Conservation (phyloP, 2,797 vertebrate genomes). For the Mormyrus proboscirostris region DNA sequence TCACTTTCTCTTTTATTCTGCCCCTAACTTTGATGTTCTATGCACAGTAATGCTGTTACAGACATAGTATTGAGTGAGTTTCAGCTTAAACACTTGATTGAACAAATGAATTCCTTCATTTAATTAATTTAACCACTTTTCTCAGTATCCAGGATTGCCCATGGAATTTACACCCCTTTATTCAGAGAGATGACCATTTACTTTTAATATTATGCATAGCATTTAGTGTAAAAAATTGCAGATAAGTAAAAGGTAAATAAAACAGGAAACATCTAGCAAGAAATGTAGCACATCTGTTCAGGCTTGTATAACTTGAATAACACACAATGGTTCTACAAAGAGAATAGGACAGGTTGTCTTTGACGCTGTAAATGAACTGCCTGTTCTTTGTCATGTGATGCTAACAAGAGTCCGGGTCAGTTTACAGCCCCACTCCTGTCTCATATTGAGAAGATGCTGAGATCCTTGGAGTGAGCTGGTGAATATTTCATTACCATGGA, state of each 20-base stretch:
- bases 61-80: not conserved
- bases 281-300: not conserved
- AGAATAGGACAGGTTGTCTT: not conserved
- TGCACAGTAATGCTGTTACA: not conserved
- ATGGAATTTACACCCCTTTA: not conserved
- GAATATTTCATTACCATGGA: slow-evolving; percentile 56
- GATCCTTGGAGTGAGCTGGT: slow-evolving; percentile 32
- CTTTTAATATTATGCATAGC: not conserved
- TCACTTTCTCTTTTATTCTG: not conserved
- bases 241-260: not conserved
- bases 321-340: not conserved
- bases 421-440: slow-evolving; percentile 31
- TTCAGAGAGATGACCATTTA: not conserved
- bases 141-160: not conserved
- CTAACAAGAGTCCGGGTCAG: slow-evolving; percentile 34
- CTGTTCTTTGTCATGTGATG: slow-evolving; percentile 51
- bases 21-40: not conserved
- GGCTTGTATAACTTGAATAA: not conserved
- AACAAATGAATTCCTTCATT: not conserved
- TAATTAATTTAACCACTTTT: not conserved
- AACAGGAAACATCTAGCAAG: not conserved
- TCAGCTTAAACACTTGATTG: not conserved
- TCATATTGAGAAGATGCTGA: slow-evolving; percentile 23
- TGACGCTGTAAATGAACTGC: slow-evolving; percentile 18
- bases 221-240: not conserved